Evolutionary conservation across 1,140 invertebrate genomes (phyloP), one percentile per base, ranked within the genome.

Genomic region (Ceratitis capitata): DNA sequence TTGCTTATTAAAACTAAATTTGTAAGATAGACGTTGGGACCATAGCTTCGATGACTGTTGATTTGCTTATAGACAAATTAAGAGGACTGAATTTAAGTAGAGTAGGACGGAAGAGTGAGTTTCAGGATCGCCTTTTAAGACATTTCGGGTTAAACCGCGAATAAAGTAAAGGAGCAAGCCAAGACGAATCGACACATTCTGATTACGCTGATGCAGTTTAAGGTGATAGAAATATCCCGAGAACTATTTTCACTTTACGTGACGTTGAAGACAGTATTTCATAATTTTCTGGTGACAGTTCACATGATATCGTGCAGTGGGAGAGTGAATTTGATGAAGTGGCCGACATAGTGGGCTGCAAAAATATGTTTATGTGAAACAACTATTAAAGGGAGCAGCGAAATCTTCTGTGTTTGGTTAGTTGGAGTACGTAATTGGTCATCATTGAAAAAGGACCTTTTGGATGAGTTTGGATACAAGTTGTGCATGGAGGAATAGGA

Each of bases 241-340:
- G 83, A 3, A 32, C 19, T 16, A 7, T 39, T 47, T 85, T 87
- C 45, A 86, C 85, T 2, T 64, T 86, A 5, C 83, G 84, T 16
- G 85, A 86, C 51, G 64, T 87, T 3, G 83, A 74, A 49, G 74
- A 85, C 14, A 83, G 83, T 64, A 69, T 87, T 1, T 85, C 85
- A 45, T 87, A n/a, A n/a, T n/a, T n/a, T 83, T 83, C 32, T 9
- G 83, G 84, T 45, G 64, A 69, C n/a, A 35, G 82, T 74, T 32
- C 29, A 19, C 56, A 16, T 9, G 85, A 85, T 9, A 35, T 87
- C 23, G 83, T 61, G 16, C 58, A 85, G 9, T 87, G 85, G 86
- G 47, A 84, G 32, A 47, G 58, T 29, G 85, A 87, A n/a, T 78
- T 87, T 32, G 85, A 85, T 14, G 86, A 86, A 14, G 84, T 78